Evolutionary conservation across 2,113 vertebrate genomes (phyloP).

Genomic region (Chlamydotis undulata): DNA sequence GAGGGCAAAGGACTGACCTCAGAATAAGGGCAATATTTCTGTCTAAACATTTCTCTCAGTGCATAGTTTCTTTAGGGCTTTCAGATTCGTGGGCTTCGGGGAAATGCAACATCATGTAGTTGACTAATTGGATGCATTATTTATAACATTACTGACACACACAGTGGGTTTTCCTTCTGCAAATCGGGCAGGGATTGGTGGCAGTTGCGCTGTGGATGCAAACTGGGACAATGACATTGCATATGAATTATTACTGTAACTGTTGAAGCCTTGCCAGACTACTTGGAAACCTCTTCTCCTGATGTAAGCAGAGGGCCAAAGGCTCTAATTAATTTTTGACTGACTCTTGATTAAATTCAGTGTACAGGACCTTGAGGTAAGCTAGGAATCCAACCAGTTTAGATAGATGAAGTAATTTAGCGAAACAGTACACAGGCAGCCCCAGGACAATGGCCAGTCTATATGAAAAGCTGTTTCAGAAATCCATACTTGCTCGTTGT

Average conservation of each 20-base stretch:
- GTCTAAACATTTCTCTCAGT: not conserved
- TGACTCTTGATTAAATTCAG: slow-evolving; percentile 1
- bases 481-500: not conserved
- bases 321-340: not conserved
- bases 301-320: not conserved
- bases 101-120: not conserved
- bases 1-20: slow-evolving; percentile 1
- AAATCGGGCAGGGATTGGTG: not conserved
- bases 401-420: not conserved
- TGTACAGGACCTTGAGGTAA: not conserved
- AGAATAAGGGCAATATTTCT: not conserved
- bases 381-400: not conserved
- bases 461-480: not conserved
- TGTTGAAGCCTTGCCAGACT: not conserved
- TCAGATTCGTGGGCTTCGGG: not conserved
- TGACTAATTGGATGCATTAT: slow-evolving; percentile 50
- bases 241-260: not conserved
- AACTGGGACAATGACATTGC: not conserved
- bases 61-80: not conserved
- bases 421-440: not conserved
- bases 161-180: not conserved
- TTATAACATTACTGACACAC: slow-evolving; percentile 18
- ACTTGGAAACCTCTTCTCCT: not conserved
- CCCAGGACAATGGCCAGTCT: not conserved
- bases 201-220: not conserved